phyloP scores from a whole-genome alignment of 2,888 invertebrate genomes.

The Apomyelois bistriatella region DNA sequence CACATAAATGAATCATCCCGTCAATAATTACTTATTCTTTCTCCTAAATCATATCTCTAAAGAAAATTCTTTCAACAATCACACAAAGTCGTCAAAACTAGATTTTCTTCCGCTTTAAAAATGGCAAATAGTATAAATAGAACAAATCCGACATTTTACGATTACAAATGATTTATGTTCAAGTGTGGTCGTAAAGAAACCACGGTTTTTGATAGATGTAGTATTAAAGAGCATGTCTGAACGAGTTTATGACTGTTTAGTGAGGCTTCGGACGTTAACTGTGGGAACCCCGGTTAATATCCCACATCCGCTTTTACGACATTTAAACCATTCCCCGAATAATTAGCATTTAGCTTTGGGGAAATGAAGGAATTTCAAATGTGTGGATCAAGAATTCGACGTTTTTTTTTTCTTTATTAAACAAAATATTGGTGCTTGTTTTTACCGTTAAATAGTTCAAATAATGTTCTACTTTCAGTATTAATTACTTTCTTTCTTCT shows the following conservation, averaged over 20 bases:
- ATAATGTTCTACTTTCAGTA: no score
- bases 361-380: background rate
- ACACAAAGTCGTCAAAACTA: no score
- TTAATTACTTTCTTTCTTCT: no score
- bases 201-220: conserved; percentile 28
- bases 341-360: conserved; percentile 15
- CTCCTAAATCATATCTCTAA: no score
- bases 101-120: background rate
- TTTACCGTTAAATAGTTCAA: no score
- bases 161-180: background rate
- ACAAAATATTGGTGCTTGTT: no score
- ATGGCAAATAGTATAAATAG: background rate
- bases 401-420: no score
- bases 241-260: conserved; percentile 7
- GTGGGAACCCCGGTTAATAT: conserved; percentile 25
- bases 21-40: no score
- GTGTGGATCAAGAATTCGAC: no score
- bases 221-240: conserved; percentile 22
- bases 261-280: conserved; percentile 24
- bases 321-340: conserved; percentile 21
- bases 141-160: background rate
- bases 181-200: background rate
- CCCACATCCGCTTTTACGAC: conserved; percentile 23
- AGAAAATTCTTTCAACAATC: no score
- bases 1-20: no score